A percentile compares a stretch with the other conserved stretches of the same genome.
Evolutionary conservation across 2,113 vertebrate genomes (phyloP).

Genomic region (Melanerpes aurifrons): DNA sequence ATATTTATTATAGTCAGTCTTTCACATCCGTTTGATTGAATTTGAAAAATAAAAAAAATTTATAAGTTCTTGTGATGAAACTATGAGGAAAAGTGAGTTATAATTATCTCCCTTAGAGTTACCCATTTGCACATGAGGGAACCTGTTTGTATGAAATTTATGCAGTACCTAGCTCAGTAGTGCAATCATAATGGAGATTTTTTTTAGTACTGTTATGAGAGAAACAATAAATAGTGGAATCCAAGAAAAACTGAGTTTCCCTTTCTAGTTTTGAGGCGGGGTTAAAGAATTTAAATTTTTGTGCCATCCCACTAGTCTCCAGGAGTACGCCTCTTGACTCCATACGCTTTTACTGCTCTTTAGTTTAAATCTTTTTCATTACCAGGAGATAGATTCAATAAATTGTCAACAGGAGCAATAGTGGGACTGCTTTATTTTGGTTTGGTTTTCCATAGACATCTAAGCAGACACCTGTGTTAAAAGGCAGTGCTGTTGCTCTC

Average conservation of each 20-base stretch:
- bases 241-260: neutral
- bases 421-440: neutral
- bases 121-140: neutral
- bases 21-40: neutral
- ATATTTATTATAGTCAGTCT: neutral
- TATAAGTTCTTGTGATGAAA: neutral
- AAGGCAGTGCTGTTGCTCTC: neutral
- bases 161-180: neutral
- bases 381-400: neutral
- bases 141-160: neutral
- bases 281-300: neutral
- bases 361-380: neutral
- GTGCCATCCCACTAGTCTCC: neutral
- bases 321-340: neutral
- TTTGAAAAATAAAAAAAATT: neutral
- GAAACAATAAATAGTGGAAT: neutral
- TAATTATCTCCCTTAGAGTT: neutral
- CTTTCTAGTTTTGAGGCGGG: neutral
- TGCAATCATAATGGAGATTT: neutral
- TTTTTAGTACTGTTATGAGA: neutral
- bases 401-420: neutral
- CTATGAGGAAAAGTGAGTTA: neutral
- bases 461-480: neutral
- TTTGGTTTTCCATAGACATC: neutral
- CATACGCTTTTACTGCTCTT: neutral